Percentiles rank a stretch among this genome's conserved stretches.
phyloP scores from a whole-genome alignment of 1,140 invertebrate species.

The Drosophila melanica region DNA sequence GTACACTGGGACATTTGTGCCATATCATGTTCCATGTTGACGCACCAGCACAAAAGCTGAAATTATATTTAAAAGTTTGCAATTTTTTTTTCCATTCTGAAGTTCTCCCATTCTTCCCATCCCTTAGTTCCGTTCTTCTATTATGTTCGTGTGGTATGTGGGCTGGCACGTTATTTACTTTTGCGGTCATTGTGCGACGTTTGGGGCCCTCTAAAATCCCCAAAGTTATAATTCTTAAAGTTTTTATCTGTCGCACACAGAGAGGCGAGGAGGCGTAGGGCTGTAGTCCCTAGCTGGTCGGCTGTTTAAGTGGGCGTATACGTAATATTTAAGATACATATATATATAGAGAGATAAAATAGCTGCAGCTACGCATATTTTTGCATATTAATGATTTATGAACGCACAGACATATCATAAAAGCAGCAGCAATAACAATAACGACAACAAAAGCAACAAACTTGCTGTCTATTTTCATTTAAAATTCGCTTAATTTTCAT shows the following conservation, averaged over 20 bases:
- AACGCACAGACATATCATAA: slow-evolving; percentile 47
- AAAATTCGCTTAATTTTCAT: slow-evolving; percentile 72
- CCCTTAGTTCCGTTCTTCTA: slow-evolving; percentile 25
- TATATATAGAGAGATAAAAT: slow-evolving; percentile 22
- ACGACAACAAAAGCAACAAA: slow-evolving; percentile 26
- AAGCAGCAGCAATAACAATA: slow-evolving; percentile 28
- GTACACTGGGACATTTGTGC: slow-evolving; percentile 64
- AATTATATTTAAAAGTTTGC: slow-evolving; percentile 76
- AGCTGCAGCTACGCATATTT: slow-evolving; percentile 32
- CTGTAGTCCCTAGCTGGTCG: slow-evolving; percentile 14
- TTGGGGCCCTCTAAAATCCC: slow-evolving; percentile 63
- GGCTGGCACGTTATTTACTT: slow-evolving; percentile 73
- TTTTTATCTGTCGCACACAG: slow-evolving; percentile 66
- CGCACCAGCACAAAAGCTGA: slow-evolving; percentile 77
- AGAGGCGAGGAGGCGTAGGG: too few relatives aligned
- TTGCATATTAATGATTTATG: slow-evolving; percentile 79
- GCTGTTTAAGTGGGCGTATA: slow-evolving; percentile 72
- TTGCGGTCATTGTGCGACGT: slow-evolving; percentile 73
- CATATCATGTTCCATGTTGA: slow-evolving; percentile 80
- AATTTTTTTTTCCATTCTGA: slow-evolving; percentile 14
- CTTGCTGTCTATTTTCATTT: slow-evolving; percentile 73
- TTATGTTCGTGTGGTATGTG: slow-evolving; percentile 30
- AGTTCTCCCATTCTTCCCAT: slow-evolving; percentile 20
- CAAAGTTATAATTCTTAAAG: slow-evolving; percentile 82
- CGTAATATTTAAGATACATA: slow-evolving; percentile 60